phyloP scores from a whole-genome alignment of 1,140 invertebrate genomes.

The Microplitis demolitor region DNA sequence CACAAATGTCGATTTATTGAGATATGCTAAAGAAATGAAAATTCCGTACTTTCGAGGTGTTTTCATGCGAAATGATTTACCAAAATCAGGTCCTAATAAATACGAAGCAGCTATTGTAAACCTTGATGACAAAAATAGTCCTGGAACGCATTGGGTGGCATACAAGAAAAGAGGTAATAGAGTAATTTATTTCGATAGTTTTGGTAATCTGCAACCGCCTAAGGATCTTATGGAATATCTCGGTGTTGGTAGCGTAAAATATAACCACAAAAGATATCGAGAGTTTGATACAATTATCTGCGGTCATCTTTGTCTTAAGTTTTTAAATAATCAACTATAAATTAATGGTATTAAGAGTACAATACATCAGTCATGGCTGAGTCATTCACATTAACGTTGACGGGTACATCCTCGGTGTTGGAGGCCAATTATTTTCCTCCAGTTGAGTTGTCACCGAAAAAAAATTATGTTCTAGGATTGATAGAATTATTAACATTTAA shows the following conservation, averaged over 20 bases:
- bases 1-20: constrained; percentile 34
- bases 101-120: constrained; percentile 22
- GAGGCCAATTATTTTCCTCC: constrained; percentile 34
- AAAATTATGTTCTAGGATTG: constrained; percentile 43
- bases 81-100: constrained; percentile 17
- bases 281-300: constrained; percentile 24
- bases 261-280: constrained; percentile 28
- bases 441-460: constrained; percentile 18
- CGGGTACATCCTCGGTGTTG: constrained; percentile 27
- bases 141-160: constrained; percentile 42
- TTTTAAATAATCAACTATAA: constrained; percentile 20
- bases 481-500: constrained; percentile 47
- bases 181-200: constrained; percentile 40
- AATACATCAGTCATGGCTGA: constrained; percentile 2
- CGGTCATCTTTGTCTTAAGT: constrained; percentile 28
- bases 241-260: constrained; percentile 17
- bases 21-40: constrained; percentile 30
- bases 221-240: constrained; percentile 31
- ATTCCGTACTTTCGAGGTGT: constrained; percentile 37
- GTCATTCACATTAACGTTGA: constrained; percentile 29
- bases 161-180: constrained; percentile 37
- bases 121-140: constrained; percentile 23
- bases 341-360: neutral
- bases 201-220: constrained; percentile 37
- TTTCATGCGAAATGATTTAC: constrained; percentile 39